Evolutionary conservation across 2,113 vertebrate genomes (phyloP).

Genomic region (Parus major): DNA sequence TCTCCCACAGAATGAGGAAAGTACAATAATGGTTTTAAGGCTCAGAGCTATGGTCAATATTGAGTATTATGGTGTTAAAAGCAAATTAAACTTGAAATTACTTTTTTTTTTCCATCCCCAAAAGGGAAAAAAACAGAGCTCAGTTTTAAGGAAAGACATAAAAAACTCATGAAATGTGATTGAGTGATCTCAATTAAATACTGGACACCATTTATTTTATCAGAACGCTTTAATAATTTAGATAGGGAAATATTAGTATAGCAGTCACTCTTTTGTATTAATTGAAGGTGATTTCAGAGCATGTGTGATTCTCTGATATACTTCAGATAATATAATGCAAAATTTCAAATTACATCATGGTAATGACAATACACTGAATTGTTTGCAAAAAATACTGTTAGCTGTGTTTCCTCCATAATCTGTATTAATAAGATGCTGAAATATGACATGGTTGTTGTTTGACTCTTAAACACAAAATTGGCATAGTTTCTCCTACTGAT

Average conservation of each 20-base stretch:
- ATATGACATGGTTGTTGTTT: neutral
- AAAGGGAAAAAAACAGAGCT: neutral
- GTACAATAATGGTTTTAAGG: neutral
- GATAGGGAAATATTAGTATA: neutral
- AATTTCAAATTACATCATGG: neutral
- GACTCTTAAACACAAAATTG: neutral
- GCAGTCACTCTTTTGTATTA: neutral
- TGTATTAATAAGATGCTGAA: neutral
- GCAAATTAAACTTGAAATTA: neutral
- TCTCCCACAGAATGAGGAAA: neutral
- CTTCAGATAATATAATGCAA: neutral
- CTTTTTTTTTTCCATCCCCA: neutral
- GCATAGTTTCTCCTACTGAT: neutral
- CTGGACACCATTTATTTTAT: neutral
- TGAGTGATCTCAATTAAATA: neutral
- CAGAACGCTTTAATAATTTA: neutral
- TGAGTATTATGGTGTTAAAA: neutral
- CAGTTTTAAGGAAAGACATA: neutral
- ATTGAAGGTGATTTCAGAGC: neutral
- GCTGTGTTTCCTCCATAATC: neutral
- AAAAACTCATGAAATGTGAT: neutral
- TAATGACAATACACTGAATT: neutral
- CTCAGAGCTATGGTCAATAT: neutral
- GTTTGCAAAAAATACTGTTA: neutral
- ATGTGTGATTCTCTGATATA: neutral